Conservation (phyloP, 37 sponge, comb jelly and placozoan genomes). For the Cliona cf. orientalis region DNA sequence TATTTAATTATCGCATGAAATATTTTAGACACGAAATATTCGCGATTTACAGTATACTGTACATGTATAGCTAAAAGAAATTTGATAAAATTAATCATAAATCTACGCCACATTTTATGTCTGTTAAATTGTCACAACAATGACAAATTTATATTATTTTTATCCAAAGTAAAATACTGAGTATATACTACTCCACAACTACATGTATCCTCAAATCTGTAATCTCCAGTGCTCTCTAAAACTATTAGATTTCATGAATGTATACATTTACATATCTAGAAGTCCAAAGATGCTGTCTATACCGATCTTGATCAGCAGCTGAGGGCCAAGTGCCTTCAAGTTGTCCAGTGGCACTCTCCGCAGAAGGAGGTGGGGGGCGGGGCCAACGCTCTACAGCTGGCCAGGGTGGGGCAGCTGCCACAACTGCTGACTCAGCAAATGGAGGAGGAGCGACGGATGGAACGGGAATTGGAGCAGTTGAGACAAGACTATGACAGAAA, state of each 20-base stretch:
- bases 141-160: neutral
- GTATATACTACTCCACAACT: too few species aligned
- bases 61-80: neutral
- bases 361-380: neutral
- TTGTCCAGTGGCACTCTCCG: conserved; percentile 25
- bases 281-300: neutral
- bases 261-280: neutral
- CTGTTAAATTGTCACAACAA: too few species aligned
- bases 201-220: too few species aligned
- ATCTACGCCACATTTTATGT: too few species aligned
- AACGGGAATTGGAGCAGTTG: neutral
- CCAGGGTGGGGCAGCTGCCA: conserved; percentile 40
- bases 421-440: conserved; percentile 18
- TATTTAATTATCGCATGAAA: too few species aligned
- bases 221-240: too few species aligned
- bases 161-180: neutral
- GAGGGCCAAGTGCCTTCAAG: conserved; percentile 12
- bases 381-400: conserved; percentile 6
- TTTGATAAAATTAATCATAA: neutral
- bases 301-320: neutral
- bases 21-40: too few species aligned
- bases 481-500: neutral
- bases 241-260: neutral
- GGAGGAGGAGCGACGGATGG: neutral
- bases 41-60: neutral